Base-by-base conservation (phyloP, 2,888 invertebrate species). In the Limnephilus lunatus region DNA sequence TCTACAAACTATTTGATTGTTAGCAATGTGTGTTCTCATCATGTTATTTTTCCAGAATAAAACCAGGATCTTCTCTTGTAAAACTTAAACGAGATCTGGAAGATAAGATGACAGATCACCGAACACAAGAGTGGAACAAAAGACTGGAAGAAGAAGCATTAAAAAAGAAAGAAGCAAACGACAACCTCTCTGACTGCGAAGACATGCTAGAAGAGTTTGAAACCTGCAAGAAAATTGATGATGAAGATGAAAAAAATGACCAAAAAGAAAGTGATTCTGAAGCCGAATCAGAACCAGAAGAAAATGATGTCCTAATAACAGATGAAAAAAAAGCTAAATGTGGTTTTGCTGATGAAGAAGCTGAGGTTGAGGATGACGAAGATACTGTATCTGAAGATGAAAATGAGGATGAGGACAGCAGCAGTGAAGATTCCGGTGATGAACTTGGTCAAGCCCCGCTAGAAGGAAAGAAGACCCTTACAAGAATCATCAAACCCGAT, bases 51-150 rank as follows among this genome's bases (percentile, higher is more conserved):
- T 95, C 1, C 93, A 97, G 96, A 94, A 95, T 95, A 93, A 95
- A 97, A 94, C 98, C 98, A 83, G 98, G 98, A 0, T 97, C 97
- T 3, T 97, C 97, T 94, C 96, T 98, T 93, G 95, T 96, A n/a
- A 97, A 97, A 94, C 95, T 99, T 90, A 97, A 97, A 94, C 97
- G 97, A 93, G 97, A 97, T 93, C 95, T 99, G 3, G 97, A 97
- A 94, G 96, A 96, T 25, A 96, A 97, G 95, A 98, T 99, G 94
- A 97, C 97, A 3, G 96, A 97, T 93, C 97, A 97, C 94, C 96
- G 98, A 89, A 97, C 97, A 81, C 96, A 97, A 92, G 97, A 98
- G 94, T 97, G 98, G 97, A 96, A 97, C 91, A 97, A 97, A 94
- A 97, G 97, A 89, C 95, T 97, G 48, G 97, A 97, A 94, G 95